These are phyloP conservation scores for Tenebrosternarchus preto DNA, from an alignment of 2,113 vertebrate genomes.

Conservation along the genomic window DNA sequence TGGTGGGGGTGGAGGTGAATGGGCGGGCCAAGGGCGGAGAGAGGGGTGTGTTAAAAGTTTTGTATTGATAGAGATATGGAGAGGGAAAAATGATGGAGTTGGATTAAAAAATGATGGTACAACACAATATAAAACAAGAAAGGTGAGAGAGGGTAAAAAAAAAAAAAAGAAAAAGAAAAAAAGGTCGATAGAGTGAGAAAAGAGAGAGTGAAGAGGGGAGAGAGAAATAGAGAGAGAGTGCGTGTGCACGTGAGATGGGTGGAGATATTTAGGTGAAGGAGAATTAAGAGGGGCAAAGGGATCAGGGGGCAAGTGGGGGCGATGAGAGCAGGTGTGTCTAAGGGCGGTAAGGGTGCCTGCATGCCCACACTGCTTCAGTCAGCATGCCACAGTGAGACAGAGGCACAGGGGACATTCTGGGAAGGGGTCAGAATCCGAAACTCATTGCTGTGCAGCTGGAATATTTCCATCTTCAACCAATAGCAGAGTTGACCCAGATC, in stretches of 20 bases:
- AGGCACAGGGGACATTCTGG: constrained; percentile 76
- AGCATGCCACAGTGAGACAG: constrained; percentile 78
- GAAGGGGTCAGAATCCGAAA: constrained; percentile 75
- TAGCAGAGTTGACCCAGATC: neutral
- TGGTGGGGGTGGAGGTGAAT: constrained; percentile 52
- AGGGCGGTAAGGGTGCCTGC: constrained; percentile 72
- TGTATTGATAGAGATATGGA: constrained; percentile 23
- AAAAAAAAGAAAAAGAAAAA: neutral
- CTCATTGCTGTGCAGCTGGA: constrained; percentile 31
- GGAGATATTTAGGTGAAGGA: constrained; percentile 39
- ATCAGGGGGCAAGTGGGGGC: constrained; percentile 35
- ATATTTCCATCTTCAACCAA: neutral
- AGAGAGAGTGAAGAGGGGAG: too few relatives aligned
- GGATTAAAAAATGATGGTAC: constrained; percentile 33
- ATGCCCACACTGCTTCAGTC: constrained; percentile 79
- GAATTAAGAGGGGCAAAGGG: neutral
- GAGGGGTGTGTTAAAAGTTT: constrained; percentile 9
- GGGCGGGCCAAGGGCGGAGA: neutral
- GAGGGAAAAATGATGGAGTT: neutral
- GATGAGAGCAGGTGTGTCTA: constrained; percentile 37
- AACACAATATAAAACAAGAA: too few relatives aligned
- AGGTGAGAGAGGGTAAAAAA: constrained; percentile 30
- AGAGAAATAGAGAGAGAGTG: neutral
- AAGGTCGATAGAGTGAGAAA: neutral
- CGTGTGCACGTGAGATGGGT: neutral